Conservation (phyloP, 2,888 invertebrate species). For the Conomelus anceps region DNA sequence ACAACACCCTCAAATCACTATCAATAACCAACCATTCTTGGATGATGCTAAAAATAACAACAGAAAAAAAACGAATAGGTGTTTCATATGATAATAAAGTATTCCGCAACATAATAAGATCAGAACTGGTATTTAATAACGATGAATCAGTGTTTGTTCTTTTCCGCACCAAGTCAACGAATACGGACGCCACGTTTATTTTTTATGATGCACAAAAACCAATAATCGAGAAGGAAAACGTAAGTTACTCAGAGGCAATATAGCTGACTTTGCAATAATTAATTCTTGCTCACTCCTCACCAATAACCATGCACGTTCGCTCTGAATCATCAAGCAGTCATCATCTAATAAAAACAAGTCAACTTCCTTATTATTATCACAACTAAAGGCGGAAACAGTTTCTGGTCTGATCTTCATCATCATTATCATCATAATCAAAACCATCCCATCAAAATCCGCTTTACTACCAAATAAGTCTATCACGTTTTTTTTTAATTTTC, state of each 20-base stretch:
- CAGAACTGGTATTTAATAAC: background rate
- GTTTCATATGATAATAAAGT: background rate
- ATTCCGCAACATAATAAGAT: background rate
- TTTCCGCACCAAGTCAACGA: background rate
- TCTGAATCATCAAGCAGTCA: background rate
- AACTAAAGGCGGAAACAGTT: background rate
- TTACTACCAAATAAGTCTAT: background rate
- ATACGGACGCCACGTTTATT: background rate
- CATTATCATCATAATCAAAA: background rate
- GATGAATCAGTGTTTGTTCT: background rate
- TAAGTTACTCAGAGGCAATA: no score
- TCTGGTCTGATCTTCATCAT: no score
- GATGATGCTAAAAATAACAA: background rate
- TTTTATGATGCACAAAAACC: background rate
- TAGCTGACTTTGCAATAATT: background rate
- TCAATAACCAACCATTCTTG: background rate
- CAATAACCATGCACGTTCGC: background rate
- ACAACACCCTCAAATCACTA: background rate
- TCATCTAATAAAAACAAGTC: background rate
- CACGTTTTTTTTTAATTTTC: background rate
- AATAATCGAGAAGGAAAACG: background rate
- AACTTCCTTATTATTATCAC: background rate
- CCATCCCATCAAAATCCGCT: no score
- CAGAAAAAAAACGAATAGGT: background rate
- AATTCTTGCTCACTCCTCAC: background rate